These are phyloP conservation scores for Holacanthella duospinosa DNA, from an alignment of 2,888 invertebrate species.

Conservation along the genomic window DNA sequence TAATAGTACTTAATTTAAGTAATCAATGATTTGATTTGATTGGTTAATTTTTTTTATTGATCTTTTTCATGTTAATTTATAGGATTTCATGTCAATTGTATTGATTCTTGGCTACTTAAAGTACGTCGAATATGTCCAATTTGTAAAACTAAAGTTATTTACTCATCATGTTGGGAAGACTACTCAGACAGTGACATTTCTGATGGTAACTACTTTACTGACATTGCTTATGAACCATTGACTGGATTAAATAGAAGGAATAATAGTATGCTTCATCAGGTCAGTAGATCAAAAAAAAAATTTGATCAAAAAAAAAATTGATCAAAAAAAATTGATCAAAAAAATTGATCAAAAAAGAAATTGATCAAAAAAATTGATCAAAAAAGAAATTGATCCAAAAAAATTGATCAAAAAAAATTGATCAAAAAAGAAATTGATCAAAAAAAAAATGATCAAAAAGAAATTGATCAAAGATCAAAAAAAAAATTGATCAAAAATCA, in stretches of 20 bases:
- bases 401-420: no score
- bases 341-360: no score
- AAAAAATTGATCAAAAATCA: no score
- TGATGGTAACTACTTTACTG: slow-evolving; percentile 1
- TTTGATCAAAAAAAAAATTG: no score
- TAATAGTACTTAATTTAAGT: no score
- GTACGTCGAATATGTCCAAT: neutral
- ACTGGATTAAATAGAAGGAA: neutral
- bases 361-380: no score
- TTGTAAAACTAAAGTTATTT: neutral
- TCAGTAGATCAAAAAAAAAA: neutral
- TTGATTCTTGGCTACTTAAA: neutral
- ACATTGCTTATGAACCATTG: neutral
- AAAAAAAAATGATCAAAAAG: no score
- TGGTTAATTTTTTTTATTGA: neutral
- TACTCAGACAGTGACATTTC: neutral
- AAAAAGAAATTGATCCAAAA: no score
- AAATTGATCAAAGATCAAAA: no score
- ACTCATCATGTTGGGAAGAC: neutral
- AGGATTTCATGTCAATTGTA: neutral
- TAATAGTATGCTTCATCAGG: no score
- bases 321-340: no score
- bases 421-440: no score
- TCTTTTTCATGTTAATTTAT: neutral
- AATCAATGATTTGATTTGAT: neutral